phyloP scores from a whole-genome alignment of 2,797 vertebrate species.

The Glyptemys insculpta region DNA sequence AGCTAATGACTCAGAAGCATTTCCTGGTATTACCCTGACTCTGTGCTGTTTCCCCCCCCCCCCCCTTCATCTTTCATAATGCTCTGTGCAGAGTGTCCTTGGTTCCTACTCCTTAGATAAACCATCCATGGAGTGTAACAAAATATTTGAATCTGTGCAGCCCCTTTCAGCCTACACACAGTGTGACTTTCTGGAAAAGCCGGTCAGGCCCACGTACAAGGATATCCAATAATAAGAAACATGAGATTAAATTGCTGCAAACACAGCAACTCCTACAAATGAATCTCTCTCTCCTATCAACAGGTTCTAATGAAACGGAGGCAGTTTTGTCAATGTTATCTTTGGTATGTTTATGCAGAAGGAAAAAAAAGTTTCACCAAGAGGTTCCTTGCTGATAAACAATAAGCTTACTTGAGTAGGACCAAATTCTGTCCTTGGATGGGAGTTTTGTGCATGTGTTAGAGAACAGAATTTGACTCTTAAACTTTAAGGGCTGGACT shows the following conservation, averaged over 20 bases:
- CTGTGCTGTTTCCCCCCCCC: background rate
- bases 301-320: conserved; percentile 15
- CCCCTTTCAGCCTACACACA: background rate
- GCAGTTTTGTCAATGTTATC: background rate
- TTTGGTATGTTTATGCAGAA: background rate
- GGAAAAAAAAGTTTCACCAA: background rate
- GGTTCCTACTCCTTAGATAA: conserved; percentile 38
- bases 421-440: accelerated
- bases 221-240: background rate
- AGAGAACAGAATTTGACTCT: background rate
- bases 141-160: background rate
- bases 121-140: background rate
- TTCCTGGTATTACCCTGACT: background rate
- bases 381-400: background rate
- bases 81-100: background rate
- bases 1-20: conserved; percentile 27
- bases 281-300: background rate
- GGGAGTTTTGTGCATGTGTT: background rate
- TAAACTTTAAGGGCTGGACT: accelerated
- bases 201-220: accelerated
- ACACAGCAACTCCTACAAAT: background rate
- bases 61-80: accelerated
- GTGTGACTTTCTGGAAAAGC: background rate
- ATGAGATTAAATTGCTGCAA: background rate
- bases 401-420: background rate